Evolutionary conservation across 1,140 invertebrate species (phyloP), one percentile per base, ranked within the genome.

Genomic region (Popillia japonica): DNA sequence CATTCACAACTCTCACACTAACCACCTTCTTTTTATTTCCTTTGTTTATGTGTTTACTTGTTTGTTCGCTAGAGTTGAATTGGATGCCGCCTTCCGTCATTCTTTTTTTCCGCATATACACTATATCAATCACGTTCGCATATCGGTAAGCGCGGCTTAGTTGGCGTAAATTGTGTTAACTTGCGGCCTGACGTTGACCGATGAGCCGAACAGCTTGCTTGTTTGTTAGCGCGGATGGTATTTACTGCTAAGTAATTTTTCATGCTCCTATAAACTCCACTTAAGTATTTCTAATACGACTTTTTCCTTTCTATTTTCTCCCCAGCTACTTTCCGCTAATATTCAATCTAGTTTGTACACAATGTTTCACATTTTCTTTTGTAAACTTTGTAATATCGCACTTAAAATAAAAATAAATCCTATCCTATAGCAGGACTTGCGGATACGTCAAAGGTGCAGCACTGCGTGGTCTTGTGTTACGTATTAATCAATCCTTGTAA

Each of bases 121-220:
- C 44, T 48, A 48, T 48, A 48, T 48, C 44, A 48, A 48, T 48
- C 44, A 48, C 44, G 44, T 48, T 48, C 44, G 17, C 44, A 14
- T 48, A 48, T 48, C 17, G 44, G 44, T 48, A 48, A 48, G 44
- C 17, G 44, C 17, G 11, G 44, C 44, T n/a, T 48, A 48, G 44
- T 48, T 48, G 44, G 44, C 44, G 44, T 48, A 48, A 48, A 48
- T 48, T 48, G 7, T 48, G 10, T n/a, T 48, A n/a, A 48, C 44
- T 48, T 48, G 44, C 44, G 44, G 44, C 17, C 44, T 48, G 44
- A 48, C 44, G 11, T 48, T 48, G 44, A 48, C 44, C 44, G 44
- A 48, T 48, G 44, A 48, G 44, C 44, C 44, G 44, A 48, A 48
- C 44, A 48, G 17, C 44, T 48, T 48, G 3, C 44, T 48, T 48